Evolutionary conservation across 2,888 invertebrate genomes (phyloP).

Genomic region (Cecidostiba fungosa): DNA sequence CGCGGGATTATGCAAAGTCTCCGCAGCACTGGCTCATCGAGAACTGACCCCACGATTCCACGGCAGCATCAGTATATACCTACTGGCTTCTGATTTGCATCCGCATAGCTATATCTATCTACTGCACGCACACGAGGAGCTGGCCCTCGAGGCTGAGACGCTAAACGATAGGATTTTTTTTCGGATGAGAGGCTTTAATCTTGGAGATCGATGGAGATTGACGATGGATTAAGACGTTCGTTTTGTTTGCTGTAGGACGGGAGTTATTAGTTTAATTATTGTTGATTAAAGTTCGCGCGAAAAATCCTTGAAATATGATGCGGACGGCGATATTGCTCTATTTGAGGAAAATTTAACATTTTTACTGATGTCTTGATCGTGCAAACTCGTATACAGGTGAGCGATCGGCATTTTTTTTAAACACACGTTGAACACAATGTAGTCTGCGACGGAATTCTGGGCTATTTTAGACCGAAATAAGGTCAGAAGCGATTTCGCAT

Average conservation of each 20-base stretch:
- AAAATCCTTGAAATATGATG: too few relatives aligned
- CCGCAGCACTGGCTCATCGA: background rate
- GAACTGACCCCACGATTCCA: constrained; percentile 2
- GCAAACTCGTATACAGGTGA: too few relatives aligned
- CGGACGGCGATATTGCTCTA: too few relatives aligned
- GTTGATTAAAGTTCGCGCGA: background rate
- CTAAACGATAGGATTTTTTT: constrained; percentile 27
- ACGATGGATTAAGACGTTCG: background rate
- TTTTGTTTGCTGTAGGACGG: background rate
- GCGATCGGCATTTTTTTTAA: constrained; percentile 31
- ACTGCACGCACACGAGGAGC: background rate
- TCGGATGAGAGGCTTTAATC: constrained; percentile 9
- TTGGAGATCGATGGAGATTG: constrained; percentile 11
- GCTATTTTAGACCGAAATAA: constrained; percentile 60
- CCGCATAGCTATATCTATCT: background rate
- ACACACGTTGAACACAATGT: constrained; percentile 33
- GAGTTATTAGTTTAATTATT: background rate
- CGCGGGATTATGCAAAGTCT: constrained; percentile 50
- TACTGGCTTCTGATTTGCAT: constrained; percentile 7
- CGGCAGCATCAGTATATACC: too few relatives aligned
- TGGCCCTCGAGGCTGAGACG: constrained; percentile 1
- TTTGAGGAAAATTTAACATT: too few relatives aligned
- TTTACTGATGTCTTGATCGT: too few relatives aligned
- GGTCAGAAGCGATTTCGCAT: constrained; percentile 60
- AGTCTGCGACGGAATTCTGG: constrained; percentile 39